These are phyloP conservation scores for Dufourea novaeangliae DNA, from an alignment of 1,140 invertebrate species.

Conservation along the genomic window DNA sequence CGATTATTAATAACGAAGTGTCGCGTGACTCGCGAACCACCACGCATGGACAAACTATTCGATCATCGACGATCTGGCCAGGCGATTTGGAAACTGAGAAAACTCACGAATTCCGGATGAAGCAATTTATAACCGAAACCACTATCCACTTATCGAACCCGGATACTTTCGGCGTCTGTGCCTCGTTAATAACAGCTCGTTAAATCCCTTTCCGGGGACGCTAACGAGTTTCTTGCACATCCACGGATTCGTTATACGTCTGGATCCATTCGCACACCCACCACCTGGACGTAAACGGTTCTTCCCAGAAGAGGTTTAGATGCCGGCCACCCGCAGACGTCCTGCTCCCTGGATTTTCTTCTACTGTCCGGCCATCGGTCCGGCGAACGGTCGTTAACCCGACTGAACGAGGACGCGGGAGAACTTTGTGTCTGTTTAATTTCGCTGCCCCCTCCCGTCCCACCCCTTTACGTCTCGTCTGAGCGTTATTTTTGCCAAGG, in stretches of 20 bases:
- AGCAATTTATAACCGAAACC: background rate
- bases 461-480: background rate
- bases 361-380: background rate
- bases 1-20: background rate
- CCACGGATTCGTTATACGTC: conserved; percentile 13
- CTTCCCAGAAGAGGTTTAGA: background rate
- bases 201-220: conserved; percentile 17
- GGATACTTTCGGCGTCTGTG: background rate
- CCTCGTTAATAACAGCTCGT: conserved; percentile 39
- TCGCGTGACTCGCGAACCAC: too few relatives aligned
- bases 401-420: background rate
- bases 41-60: background rate
- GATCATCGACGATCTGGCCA: background rate
- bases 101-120: background rate
- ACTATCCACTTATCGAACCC: conserved; percentile 15
- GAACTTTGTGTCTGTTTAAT: conserved; percentile 32
- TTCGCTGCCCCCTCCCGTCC: too few relatives aligned
- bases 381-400: background rate
- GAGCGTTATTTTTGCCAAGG: background rate
- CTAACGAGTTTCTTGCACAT: conserved; percentile 50
- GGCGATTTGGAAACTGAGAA: background rate
- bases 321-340: background rate
- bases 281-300: background rate
- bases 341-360: background rate
- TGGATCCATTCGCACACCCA: background rate